Conservation (phyloP, 2,888 invertebrate species). For the Pheosia tremula region DNA sequence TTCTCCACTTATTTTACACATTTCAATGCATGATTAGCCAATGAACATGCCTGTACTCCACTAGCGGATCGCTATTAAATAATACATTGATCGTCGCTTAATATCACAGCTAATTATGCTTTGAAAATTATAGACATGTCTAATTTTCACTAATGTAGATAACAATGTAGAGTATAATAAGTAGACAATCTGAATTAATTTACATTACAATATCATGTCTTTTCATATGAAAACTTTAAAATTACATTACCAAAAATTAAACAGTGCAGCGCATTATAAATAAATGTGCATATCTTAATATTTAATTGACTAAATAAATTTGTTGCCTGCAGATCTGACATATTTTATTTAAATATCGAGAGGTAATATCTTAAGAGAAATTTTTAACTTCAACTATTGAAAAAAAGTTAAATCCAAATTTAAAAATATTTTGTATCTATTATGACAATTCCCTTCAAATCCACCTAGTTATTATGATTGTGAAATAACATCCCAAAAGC, state of each 20-base stretch:
- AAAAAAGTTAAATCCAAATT: constrained; percentile 83
- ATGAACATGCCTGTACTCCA: constrained; percentile 81
- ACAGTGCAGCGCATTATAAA: constrained; percentile 85
- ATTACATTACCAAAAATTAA: constrained; percentile 84
- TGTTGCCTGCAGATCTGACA: constrained; percentile 85
- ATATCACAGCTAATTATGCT: constrained; percentile 85
- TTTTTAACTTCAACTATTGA: constrained; percentile 83
- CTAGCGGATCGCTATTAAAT: constrained; percentile 83
- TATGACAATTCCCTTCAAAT: constrained; percentile 83
- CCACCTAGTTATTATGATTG: constrained; percentile 79
- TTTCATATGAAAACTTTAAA: constrained; percentile 83
- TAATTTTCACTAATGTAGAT: constrained; percentile 84
- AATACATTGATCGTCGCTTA: constrained; percentile 83
- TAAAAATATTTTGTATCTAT: constrained; percentile 81
- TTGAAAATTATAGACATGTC: constrained; percentile 85
- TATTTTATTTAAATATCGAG: constrained; percentile 81
- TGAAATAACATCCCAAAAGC: constrained; percentile 82
- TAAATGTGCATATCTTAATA: constrained; percentile 85
- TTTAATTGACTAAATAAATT: constrained; percentile 86
- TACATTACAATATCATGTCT: constrained; percentile 85
- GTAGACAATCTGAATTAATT: constrained; percentile 84
- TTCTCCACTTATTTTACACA: constrained; percentile 78
- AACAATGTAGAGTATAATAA: constrained; percentile 82
- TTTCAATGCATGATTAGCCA: constrained; percentile 85
- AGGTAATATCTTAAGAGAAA: constrained; percentile 85